Conservation (phyloP, 2,113 vertebrate genomes). For the Cisticola juncidis region DNA sequence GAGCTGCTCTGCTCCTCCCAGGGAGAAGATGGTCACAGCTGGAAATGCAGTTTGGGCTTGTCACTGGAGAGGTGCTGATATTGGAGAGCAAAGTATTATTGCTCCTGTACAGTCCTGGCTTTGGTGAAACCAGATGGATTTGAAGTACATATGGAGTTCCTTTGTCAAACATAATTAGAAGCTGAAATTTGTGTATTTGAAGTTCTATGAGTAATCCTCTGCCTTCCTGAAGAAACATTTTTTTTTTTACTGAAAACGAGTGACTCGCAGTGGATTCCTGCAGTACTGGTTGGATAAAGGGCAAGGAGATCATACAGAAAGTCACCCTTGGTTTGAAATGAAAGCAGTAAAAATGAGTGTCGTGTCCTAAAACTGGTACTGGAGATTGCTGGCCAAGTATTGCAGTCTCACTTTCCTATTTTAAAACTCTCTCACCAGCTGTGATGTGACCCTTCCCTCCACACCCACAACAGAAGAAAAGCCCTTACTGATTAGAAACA, state of each 20-base stretch:
- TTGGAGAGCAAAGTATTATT: background rate
- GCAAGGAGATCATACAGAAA: background rate
- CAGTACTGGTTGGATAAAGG: background rate
- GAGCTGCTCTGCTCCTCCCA: background rate
- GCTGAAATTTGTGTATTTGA: background rate
- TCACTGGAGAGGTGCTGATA: background rate
- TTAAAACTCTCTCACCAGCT: background rate
- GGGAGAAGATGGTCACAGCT: background rate
- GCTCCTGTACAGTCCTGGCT: background rate
- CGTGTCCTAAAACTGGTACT: background rate
- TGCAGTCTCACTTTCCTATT: slow-evolving; percentile 13
- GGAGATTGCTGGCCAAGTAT: background rate
- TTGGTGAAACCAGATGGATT: background rate
- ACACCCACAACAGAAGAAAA: background rate
- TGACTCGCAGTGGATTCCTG: rapidly evolving
- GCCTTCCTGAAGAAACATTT: background rate
- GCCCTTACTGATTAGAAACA: background rate
- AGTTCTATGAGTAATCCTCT: background rate
- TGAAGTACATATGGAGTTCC: background rate
- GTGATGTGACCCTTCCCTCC: background rate
- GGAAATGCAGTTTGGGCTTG: background rate
- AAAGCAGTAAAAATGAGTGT: background rate
- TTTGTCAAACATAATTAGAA: background rate
- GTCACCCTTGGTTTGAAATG: background rate
- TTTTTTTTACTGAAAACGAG: background rate